Percentiles rank a stretch among this genome's conserved stretches.
Evolutionary conservation across 2,797 vertebrate species (phyloP).

Genomic region (Choloepus didactylus): DNA sequence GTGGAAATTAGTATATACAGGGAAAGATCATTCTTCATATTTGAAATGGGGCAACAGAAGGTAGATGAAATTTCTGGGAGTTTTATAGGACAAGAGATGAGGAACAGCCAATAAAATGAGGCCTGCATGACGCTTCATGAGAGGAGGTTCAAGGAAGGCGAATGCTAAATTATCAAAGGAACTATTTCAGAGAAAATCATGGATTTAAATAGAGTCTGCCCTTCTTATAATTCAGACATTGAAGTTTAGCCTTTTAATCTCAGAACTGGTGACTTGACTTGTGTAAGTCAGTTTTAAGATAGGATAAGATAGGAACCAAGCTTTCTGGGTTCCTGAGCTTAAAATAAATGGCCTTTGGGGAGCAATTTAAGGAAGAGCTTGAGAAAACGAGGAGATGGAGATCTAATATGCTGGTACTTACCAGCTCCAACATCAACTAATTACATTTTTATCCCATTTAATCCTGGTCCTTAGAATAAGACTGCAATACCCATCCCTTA

Average conservation of each 20-base stretch:
- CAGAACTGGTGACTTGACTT: not conserved
- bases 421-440: not conserved
- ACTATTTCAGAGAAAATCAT: constrained; percentile 36
- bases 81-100: constrained; percentile 32
- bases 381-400: not conserved
- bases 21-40: constrained; percentile 36
- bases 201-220: not conserved
- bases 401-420: not conserved
- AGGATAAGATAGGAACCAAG: not conserved
- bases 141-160: not conserved
- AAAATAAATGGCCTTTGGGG: not conserved
- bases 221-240: not conserved
- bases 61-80: not conserved
- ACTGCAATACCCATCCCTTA: not conserved
- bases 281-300: constrained; percentile 1
- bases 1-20: not conserved
- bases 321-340: not conserved
- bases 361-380: constrained; percentile 8
- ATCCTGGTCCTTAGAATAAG: not conserved
- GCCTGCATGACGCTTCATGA: not conserved
- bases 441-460: not conserved
- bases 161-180: constrained; percentile 29
- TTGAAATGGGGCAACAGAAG: not conserved
- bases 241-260: constrained; percentile 2
- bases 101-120: constrained; percentile 45